Evolutionary conservation across 92 coral and sea anemone genomes (phyloP), one percentile per base, ranked within the genome.

Genomic region (Porites divaricata): DNA sequence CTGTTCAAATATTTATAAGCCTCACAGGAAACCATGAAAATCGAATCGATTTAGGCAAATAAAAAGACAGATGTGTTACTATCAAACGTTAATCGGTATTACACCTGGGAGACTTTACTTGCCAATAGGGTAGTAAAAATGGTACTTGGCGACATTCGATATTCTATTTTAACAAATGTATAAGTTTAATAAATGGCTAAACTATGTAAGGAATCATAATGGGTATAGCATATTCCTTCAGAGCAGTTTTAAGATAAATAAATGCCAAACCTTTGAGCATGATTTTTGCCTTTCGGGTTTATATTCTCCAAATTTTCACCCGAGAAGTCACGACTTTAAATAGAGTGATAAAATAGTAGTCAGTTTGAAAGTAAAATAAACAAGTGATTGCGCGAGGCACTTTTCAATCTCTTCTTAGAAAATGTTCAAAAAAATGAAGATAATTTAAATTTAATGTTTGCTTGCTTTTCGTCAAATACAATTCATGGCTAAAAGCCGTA

Each of bases 131-230:
- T 21, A 23, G 57, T 48, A 71, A 13, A 26, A 81, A 81, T 58
- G 70, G 70, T 20, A 3, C 23, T 72, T 82, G 79, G n/a, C 20
- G 76, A 73, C 79, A 73, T 72, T 72, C 72, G 72, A 82, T 82
- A 78, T 26, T 64, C 24, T 63, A 59, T 80, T 14, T 71, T 23
- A 75, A 17, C 48, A 6, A 24, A 70, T 69, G 14, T 70, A 59
- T 28, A 59, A 57, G 50, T 45, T 61, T 61, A 61, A 22, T 71
- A 71, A 81, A 56, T 71, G 64, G 53, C 49, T 35, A 35, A 82
- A 82, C 79, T 72, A 82, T 82, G 59, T 21, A 21, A 82, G 73
- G 86, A 82, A 82, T 82, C 79, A 72, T 82, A 72, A 82, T 82
- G 71, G 10, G 0, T n/a, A 72, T 41, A 82, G 52, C 86, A 82